Evolutionary conservation across 2,797 vertebrate genomes (phyloP).

Genomic region (Muscicapa striata): DNA sequence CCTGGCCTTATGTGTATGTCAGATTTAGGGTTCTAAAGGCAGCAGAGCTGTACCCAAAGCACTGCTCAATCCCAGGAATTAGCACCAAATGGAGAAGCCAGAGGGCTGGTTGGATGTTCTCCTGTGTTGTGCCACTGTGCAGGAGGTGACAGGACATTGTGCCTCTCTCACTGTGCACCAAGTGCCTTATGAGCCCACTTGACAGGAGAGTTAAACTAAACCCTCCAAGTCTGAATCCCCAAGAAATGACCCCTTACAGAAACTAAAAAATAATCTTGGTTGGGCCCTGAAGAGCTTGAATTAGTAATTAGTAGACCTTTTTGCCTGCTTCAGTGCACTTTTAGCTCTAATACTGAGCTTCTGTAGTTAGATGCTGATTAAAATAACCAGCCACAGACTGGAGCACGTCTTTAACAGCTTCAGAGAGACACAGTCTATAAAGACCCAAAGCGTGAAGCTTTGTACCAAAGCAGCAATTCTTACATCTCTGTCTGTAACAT

Average conservation of each 20-base stretch:
- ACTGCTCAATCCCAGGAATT: neutral
- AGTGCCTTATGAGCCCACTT: neutral
- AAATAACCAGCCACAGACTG: neutral
- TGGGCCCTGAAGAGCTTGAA: neutral
- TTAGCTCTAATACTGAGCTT: neutral
- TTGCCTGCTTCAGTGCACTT: neutral
- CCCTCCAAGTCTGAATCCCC: neutral
- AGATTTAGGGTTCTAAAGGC: neutral
- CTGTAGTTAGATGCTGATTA: neutral
- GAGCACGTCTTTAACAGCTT: neutral
- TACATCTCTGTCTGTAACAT: accelerated
- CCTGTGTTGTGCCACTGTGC: accelerated
- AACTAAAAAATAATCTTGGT: neutral
- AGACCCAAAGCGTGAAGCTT: neutral
- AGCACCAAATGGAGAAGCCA: neutral
- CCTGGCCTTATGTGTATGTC: neutral
- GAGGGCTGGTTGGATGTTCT: neutral
- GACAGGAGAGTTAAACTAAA: neutral
- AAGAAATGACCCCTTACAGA: neutral
- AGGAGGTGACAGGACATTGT: neutral
- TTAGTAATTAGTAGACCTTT: neutral
- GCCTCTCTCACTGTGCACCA: neutral
- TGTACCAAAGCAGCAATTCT: neutral
- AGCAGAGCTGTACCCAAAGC: neutral
- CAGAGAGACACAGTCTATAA: neutral